These are phyloP conservation scores for Drosophila kurseongensis DNA, from an alignment of 1,140 invertebrate genomes.

Conservation along the genomic window DNA sequence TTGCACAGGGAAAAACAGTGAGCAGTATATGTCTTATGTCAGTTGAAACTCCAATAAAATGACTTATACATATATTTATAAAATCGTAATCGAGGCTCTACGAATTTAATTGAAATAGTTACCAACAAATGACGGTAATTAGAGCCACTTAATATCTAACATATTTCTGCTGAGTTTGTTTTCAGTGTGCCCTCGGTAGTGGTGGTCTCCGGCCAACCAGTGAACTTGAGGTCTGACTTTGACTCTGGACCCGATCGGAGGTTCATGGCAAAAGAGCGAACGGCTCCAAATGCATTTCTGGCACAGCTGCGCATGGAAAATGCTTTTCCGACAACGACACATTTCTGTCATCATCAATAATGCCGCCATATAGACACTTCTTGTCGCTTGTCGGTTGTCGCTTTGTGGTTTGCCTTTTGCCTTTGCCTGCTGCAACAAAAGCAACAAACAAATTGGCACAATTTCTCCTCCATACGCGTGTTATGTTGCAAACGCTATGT, in stretches of 20 bases:
- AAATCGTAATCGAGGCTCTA: too few relatives aligned
- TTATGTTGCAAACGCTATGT: constrained; percentile 73
- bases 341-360: constrained; percentile 82
- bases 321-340: constrained; percentile 66
- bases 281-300: constrained; percentile 18
- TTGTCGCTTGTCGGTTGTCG: constrained; percentile 36
- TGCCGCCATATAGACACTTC: constrained; percentile 70
- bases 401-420: constrained; percentile 56
- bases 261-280: constrained; percentile 38
- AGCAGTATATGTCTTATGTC: not conserved
- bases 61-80: too few relatives aligned
- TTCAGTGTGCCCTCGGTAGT: not conserved
- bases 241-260: constrained; percentile 8
- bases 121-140: too few relatives aligned
- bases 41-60: too few relatives aligned
- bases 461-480: constrained; percentile 74
- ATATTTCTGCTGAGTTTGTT: not conserved
- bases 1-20: constrained; percentile 1
- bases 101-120: too few relatives aligned
- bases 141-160: too few relatives aligned
- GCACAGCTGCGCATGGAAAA: constrained; percentile 67
- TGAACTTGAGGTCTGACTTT: constrained; percentile 43
- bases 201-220: constrained; percentile 3
- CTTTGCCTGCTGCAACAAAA: constrained; percentile 56
- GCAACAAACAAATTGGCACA: constrained; percentile 77